phyloP scores from a whole-genome alignment of 2,113 vertebrate species.

The Elaphurus davidianus region DNA sequence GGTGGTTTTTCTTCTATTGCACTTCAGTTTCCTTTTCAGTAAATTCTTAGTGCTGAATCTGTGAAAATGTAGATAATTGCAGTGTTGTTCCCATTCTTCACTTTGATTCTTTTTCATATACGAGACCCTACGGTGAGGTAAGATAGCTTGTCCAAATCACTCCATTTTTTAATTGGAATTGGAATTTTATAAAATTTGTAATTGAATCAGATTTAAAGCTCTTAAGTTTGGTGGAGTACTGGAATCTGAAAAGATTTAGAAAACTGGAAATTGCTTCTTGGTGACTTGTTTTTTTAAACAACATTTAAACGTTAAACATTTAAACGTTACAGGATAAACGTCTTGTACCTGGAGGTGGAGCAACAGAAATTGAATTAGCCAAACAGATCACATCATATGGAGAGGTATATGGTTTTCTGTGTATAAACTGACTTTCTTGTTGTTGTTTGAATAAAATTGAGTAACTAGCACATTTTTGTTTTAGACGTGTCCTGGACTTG shows the following conservation, averaged over 20 bases:
- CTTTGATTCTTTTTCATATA: not conserved
- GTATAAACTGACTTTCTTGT: not conserved
- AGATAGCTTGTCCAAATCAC: not conserved
- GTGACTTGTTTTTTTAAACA: not conserved
- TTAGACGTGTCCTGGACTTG: constrained; percentile 95
- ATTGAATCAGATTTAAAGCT: not conserved
- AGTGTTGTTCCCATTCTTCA: not conserved
- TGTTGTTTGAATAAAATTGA: not conserved
- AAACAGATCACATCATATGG: constrained; percentile 95
- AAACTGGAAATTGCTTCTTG: not conserved
- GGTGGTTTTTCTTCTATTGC: not conserved
- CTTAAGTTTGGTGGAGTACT: not conserved
- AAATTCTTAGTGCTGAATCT: not conserved
- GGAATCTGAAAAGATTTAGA: not conserved
- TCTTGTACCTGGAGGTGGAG: constrained; percentile 94
- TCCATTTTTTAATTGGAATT: not conserved
- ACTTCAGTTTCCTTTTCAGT: not conserved
- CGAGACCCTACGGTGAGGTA: not conserved
- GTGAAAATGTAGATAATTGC: not conserved
- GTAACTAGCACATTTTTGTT: constrained; percentile 30
- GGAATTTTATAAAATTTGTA: not conserved
- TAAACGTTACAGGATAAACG: constrained; percentile 86
- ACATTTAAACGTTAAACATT: not conserved
- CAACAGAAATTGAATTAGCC: constrained; percentile 96
- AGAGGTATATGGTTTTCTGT: constrained; percentile 81